These are phyloP conservation scores for Halyomorpha halys DNA, from an alignment of 1,140 invertebrate species.

Conservation along the genomic window DNA sequence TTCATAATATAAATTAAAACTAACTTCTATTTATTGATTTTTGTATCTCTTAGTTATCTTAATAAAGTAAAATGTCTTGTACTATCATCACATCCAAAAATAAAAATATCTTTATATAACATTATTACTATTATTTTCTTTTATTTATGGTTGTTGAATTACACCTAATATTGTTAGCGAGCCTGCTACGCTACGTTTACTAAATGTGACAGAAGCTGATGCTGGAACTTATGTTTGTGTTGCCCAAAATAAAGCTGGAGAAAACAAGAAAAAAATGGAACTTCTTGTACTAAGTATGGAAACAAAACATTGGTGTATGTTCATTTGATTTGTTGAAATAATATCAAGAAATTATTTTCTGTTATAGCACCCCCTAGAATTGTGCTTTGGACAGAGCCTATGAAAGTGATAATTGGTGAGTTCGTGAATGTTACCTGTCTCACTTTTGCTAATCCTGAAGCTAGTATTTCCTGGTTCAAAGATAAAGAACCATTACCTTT, in stretches of 20 bases:
- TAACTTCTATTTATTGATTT: background rate
- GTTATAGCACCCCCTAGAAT: conserved; percentile 20
- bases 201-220: conserved; percentile 16
- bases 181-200: background rate
- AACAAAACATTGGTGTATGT: too few relatives aligned
- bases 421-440: conserved; percentile 16
- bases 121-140: background rate
- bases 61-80: too few relatives aligned
- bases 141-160: background rate
- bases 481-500: conserved; percentile 10
- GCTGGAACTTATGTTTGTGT: conserved; percentile 19
- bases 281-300: conserved; percentile 15
- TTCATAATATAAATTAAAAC: too few relatives aligned
- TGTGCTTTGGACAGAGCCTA: background rate
- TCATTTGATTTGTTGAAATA: background rate
- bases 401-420: conserved; percentile 16
- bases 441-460: conserved; percentile 8
- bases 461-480: conserved; percentile 17
- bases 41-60: background rate
- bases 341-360: background rate
- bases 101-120: background rate
- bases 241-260: conserved; percentile 22
- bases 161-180: conserved; percentile 7
- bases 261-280: conserved; percentile 17
- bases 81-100: background rate